A percentile compares a stretch with the other conserved stretches of the same genome.
These are phyloP conservation scores for Zaprionus lineosus DNA, from an alignment of 2,888 invertebrate species.

Conservation along the genomic window DNA sequence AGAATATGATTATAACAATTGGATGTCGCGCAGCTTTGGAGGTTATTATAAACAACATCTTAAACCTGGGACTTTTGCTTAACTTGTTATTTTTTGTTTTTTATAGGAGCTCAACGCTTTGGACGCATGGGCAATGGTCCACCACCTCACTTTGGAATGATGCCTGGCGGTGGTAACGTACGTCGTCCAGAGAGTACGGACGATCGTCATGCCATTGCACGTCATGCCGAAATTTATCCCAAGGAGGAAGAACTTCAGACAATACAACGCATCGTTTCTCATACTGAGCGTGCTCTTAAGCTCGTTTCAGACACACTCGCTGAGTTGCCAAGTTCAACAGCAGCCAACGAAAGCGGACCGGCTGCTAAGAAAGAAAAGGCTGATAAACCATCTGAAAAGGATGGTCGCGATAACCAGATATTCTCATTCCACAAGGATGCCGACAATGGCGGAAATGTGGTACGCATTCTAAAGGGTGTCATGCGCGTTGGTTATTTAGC, in stretches of 20 bases:
- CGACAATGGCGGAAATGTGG: constrained; percentile 83
- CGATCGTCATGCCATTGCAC: constrained; percentile 96
- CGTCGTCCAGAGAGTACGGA: constrained; percentile 96
- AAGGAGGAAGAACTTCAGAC: constrained; percentile 93
- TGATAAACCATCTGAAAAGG: constrained; percentile 84
- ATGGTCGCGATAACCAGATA: constrained; percentile 92
- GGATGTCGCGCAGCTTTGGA: constrained; percentile 87
- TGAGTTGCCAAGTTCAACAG: constrained; percentile 82
- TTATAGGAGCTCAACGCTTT: constrained; percentile 73
- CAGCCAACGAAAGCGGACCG: constrained; percentile 37
- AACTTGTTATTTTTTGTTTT: too few species aligned
- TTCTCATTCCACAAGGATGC: constrained; percentile 89
- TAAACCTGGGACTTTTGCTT: too few species aligned
- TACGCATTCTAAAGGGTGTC: constrained; percentile 94
- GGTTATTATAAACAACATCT: constrained; percentile 72
- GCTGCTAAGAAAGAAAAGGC: constrained; percentile 79
- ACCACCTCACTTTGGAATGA: constrained; percentile 85
- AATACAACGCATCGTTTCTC: constrained; percentile 95
- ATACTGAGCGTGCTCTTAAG: constrained; percentile 96
- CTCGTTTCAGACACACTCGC: constrained; percentile 95
- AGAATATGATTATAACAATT: constrained; percentile 88
- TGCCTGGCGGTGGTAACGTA: constrained; percentile 83
- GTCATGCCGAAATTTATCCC: constrained; percentile 97
- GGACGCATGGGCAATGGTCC: constrained; percentile 83
- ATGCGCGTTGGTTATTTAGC: constrained; percentile 97